Percentiles rank a stretch among this genome's conserved stretches.
Conservation (phyloP, 2,797 vertebrate genomes). For the Anniella stebbinsi region DNA sequence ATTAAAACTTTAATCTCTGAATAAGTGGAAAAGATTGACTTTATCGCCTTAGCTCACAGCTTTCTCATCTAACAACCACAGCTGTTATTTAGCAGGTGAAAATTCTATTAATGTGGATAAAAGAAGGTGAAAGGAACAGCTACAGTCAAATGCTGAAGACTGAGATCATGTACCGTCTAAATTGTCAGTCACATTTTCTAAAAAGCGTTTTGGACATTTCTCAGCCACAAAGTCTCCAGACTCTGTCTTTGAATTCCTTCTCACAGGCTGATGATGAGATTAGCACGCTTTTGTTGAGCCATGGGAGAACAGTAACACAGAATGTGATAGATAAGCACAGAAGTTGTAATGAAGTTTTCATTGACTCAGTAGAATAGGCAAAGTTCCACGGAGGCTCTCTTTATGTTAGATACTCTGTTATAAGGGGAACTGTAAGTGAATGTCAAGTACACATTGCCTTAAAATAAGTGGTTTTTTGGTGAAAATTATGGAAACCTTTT, state of each 20-base stretch:
- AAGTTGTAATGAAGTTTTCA: slow-evolving; percentile 51
- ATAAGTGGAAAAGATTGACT: slow-evolving; percentile 10
- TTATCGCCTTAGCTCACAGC: slow-evolving; percentile 1
- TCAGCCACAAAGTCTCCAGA: slow-evolving; percentile 25
- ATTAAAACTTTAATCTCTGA: slow-evolving; percentile 17
- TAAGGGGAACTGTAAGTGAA: slow-evolving; percentile 49
- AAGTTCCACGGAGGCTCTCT: not conserved
- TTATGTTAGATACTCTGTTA: slow-evolving; percentile 38
- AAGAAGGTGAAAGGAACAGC: not conserved
- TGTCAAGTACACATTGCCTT: slow-evolving; percentile 63
- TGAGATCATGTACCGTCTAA: slow-evolving; percentile 9
- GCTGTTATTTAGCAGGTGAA: slow-evolving; percentile 4
- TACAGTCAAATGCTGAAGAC: slow-evolving; percentile 3
- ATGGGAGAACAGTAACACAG: slow-evolving; percentile 35
- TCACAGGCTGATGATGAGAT: slow-evolving; percentile 42
- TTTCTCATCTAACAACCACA: slow-evolving; percentile 10
- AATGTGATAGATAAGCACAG: slow-evolving; percentile 14
- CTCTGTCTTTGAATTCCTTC: slow-evolving; percentile 19
- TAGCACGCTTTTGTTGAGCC: slow-evolving; percentile 57
- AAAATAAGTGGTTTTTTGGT: slow-evolving; percentile 54
- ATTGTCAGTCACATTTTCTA: slow-evolving; percentile 13
- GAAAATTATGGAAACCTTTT: slow-evolving; percentile 52
- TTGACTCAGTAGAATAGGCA: slow-evolving; percentile 33
- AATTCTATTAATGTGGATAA: slow-evolving; percentile 2
- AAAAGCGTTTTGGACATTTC: slow-evolving; percentile 31